Conservation (phyloP, 2,113 vertebrate species). For the Spheniscus mendiculus region DNA sequence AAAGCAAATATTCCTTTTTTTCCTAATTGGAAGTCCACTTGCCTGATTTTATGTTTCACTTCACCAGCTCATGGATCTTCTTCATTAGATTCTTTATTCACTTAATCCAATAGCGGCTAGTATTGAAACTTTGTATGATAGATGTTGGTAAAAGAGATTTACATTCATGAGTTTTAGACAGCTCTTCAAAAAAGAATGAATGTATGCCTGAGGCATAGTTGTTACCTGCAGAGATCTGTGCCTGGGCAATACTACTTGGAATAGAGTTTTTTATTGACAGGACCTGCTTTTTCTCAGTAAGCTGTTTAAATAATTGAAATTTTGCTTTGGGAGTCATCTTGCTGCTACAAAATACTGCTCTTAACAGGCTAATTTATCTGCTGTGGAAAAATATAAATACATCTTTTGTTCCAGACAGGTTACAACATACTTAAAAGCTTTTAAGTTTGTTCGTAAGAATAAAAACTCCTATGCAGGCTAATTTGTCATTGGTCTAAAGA, state of each 20-base stretch:
- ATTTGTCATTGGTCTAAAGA: not conserved
- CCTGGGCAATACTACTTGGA: not conserved
- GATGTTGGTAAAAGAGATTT: not conserved
- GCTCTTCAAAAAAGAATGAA: not conserved
- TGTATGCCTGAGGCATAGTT: not conserved
- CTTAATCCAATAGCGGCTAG: not conserved
- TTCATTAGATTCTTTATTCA: not conserved
- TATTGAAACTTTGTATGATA: not conserved
- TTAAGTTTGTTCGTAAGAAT: not conserved
- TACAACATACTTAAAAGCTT: not conserved
- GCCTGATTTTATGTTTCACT: not conserved
- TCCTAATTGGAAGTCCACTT: not conserved
- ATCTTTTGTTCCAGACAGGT: not conserved
- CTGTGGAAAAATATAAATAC: not conserved
- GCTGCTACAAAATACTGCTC: not conserved
- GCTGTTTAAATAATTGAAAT: not conserved
- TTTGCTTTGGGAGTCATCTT: not conserved
- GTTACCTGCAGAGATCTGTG: not conserved
- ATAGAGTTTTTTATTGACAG: not conserved
- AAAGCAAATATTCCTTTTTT: not conserved
- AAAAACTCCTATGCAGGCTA: not conserved
- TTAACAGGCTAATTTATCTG: not conserved
- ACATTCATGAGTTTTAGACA: not conserved
- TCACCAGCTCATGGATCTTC: not conserved
- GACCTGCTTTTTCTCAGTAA: not conserved